Evolutionary conservation across 2,797 vertebrate species (phyloP).

Genomic region (Borostomias antarcticus): DNA sequence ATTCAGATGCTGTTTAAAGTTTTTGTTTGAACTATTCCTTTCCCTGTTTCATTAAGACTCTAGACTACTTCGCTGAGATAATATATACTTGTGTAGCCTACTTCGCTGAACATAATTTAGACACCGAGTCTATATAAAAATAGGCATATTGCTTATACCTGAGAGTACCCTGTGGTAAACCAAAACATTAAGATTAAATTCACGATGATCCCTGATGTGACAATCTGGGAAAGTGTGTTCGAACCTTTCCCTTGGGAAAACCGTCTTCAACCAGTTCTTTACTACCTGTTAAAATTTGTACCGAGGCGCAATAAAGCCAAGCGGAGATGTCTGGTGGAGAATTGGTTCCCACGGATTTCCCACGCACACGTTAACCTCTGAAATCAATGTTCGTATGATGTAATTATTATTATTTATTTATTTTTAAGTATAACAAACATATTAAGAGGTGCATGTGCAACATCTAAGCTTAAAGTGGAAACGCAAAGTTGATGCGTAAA

Average conservation of each 20-base stretch:
- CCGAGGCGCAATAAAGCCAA: constrained; percentile 3
- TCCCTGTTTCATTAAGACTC: too few species aligned
- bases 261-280: neutral
- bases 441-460: neutral
- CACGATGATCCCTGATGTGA: neutral
- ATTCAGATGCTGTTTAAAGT: too few species aligned
- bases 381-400: neutral
- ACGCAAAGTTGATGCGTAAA: neutral
- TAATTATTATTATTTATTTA: neutral
- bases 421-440: neutral
- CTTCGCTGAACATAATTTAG: too few species aligned
- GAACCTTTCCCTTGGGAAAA: constrained; percentile 12
- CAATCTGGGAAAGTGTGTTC: constrained; percentile 2
- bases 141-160: too few species aligned
- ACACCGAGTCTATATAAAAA: too few species aligned
- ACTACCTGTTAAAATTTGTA: constrained; percentile 16
- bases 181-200: neutral
- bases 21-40: too few species aligned
- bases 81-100: too few species aligned
- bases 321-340: neutral
- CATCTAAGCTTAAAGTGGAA: too few species aligned
- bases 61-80: too few species aligned
- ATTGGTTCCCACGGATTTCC: neutral
- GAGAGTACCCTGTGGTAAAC: neutral
- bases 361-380: neutral